These are phyloP conservation scores for Epizoanthus stellaris DNA, from an alignment of 92 coral and sea anemone genomes.

Conservation along the genomic window DNA sequence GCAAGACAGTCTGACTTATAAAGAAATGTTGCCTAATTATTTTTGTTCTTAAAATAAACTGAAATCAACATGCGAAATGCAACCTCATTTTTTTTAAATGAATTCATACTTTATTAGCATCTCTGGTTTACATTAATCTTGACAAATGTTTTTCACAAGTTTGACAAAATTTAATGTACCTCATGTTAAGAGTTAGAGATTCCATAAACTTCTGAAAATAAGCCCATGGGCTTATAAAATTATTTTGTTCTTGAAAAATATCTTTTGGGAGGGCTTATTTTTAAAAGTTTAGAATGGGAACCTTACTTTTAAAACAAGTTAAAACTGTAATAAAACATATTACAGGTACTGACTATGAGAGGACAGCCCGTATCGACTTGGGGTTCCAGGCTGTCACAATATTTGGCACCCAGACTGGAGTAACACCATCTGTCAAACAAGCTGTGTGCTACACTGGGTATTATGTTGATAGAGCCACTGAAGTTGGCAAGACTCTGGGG, in stretches of 20 bases:
- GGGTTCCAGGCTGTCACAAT: slow-evolving; percentile 32
- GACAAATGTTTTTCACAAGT: no score
- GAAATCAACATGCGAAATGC: no score
- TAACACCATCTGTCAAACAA: slow-evolving; percentile 39
- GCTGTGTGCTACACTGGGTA: background rate
- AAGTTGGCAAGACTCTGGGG: slow-evolving; percentile 26
- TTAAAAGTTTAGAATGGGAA: background rate
- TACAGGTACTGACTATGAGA: slow-evolving; percentile 32
- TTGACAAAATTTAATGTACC: no score
- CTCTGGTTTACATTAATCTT: no score
- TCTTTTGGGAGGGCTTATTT: background rate
- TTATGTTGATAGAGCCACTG: slow-evolving; percentile 33
- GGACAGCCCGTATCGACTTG: slow-evolving; percentile 7
- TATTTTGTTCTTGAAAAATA: background rate
- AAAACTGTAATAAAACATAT: background rate
- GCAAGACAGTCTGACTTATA: no score
- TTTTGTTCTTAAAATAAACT: no score
- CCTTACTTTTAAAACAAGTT: background rate
- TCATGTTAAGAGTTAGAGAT: no score
- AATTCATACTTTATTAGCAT: no score
- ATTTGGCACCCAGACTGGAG: slow-evolving; percentile 15
- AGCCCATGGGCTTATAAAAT: background rate
- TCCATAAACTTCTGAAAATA: background rate
- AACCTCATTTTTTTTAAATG: no score
- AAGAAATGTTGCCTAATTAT: no score